A percentile compares a stretch with the other conserved stretches of the same genome.
These are phyloP conservation scores for Volucella bombylans DNA, from an alignment of 2,888 invertebrate species.

Conservation along the genomic window DNA sequence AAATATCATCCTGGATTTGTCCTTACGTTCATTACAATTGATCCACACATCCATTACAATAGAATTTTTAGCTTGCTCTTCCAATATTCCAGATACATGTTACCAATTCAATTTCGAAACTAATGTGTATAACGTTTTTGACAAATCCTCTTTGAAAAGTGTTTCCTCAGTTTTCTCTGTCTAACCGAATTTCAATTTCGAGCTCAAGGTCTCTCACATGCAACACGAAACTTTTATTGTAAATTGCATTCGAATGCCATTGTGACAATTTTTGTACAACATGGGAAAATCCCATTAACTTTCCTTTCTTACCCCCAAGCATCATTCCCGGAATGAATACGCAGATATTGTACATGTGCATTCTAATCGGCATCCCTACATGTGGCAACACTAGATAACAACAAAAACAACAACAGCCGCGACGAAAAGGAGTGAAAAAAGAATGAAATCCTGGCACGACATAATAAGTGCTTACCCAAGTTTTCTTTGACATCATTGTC, in stretches of 20 bases:
- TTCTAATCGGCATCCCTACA: conserved; percentile 45
- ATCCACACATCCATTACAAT: too few relatives aligned
- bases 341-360: conserved; percentile 18
- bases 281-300: conserved; percentile 20
- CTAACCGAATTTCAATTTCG: neutral
- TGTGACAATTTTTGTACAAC: conserved; percentile 40
- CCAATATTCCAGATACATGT: neutral
- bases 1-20: too few relatives aligned
- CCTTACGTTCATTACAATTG: too few relatives aligned
- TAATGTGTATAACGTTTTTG: conserved; percentile 6
- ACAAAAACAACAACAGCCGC: conserved; percentile 30
- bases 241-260: conserved; percentile 35
- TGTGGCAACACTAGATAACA: neutral
- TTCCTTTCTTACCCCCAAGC: neutral
- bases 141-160: neutral
- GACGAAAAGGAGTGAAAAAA: too few relatives aligned
- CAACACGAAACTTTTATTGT: conserved; percentile 15
- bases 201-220: conserved; percentile 3
- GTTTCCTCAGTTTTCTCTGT: neutral
- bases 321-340: neutral
- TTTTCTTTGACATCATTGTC: conserved; percentile 65
- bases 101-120: too few relatives aligned
- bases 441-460: conserved; percentile 34
- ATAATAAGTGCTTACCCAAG: conserved; percentile 64
- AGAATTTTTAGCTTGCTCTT: too few relatives aligned